A percentile compares a stretch with the other conserved stretches of the same genome.
Conservation (phyloP, 2,797 vertebrate species). For the Hypotaenidia philippensis region DNA sequence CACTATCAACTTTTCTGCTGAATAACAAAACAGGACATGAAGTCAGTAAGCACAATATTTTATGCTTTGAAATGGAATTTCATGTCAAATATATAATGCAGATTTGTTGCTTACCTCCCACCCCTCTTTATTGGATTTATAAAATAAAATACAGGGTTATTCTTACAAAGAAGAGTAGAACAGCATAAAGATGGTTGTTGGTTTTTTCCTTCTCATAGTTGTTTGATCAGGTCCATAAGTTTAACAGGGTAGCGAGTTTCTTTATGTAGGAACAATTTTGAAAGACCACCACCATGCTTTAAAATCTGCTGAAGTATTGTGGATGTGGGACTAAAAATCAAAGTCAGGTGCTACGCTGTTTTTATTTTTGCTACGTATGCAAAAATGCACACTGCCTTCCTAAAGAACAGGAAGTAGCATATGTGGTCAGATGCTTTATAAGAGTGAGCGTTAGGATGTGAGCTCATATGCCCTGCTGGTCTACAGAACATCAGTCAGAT, state of each 20-base stretch:
- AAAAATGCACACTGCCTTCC: not conserved
- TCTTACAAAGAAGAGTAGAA: not conserved
- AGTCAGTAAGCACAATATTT: not conserved
- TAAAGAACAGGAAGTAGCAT: not conserved
- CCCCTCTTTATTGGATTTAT: not conserved
- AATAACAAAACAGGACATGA: not conserved
- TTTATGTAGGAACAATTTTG: not conserved
- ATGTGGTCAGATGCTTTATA: not conserved
- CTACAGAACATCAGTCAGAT: not conserved
- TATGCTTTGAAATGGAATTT: not conserved
- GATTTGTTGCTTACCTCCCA: not conserved
- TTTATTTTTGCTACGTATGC: conserved; percentile 10
- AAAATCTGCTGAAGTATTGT: not conserved
- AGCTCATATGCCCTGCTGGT: not conserved
- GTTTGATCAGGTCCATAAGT: not conserved
- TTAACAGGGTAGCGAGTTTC: not conserved
- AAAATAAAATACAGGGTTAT: not conserved
- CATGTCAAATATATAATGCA: not conserved
- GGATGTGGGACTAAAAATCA: not conserved
- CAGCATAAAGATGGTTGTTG: not conserved
- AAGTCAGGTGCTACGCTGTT: not conserved
- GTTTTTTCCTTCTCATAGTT: not conserved
- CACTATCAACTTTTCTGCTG: not conserved
- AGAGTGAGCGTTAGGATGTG: not conserved
- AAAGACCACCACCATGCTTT: not conserved